Evolutionary conservation across 2,113 vertebrate genomes (phyloP), one percentile per base, ranked within the genome.

Genomic region (Salvator merianae): DNA sequence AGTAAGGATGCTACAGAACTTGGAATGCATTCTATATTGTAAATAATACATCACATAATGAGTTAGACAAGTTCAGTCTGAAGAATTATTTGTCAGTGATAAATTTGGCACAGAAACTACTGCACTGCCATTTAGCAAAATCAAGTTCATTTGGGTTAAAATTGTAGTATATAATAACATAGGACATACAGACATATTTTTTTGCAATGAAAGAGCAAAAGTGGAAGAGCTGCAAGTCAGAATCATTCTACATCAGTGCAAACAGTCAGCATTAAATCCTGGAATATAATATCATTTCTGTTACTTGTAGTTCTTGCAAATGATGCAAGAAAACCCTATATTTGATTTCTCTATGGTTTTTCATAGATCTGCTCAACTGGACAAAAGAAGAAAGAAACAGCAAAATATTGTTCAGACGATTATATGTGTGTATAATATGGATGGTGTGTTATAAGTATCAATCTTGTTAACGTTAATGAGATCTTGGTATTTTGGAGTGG

Each of bases 21-120:
- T 76, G 82, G 84, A 87, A 90, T 81, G 85, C 87, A 91, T 79
- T 80, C 83, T 77, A 69, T 69, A 63, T 85, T 88, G 82, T 87
- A 84, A 90, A 91, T 89, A 90, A 86, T 83, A 53, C 73, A 87
- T 86, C 81, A 20, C 55, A 68, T 68, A 83, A 91, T 83, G 79
- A 87, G 59, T 74, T 93, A 28, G 16, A 65, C 7, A 9, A 70
- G 79, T 79, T 66, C 43, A 86, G 82, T 70, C 16, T 53, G 68
- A 70, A 82, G 82, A 63, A 89, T 50, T 83, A 81, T 87, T 83
- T 69, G 50, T 70, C 88, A 85, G 75, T 68, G 82, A 77, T 90
- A 89, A 90, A 88, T 88, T 91, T 86, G 90, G 88, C 77, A 1
- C 84, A 79, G 86, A 83, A 87, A 88, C 88, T 36, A 7, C 78